Conservation (phyloP, 2,888 invertebrate species). For the Eupithecia tripunctaria region DNA sequence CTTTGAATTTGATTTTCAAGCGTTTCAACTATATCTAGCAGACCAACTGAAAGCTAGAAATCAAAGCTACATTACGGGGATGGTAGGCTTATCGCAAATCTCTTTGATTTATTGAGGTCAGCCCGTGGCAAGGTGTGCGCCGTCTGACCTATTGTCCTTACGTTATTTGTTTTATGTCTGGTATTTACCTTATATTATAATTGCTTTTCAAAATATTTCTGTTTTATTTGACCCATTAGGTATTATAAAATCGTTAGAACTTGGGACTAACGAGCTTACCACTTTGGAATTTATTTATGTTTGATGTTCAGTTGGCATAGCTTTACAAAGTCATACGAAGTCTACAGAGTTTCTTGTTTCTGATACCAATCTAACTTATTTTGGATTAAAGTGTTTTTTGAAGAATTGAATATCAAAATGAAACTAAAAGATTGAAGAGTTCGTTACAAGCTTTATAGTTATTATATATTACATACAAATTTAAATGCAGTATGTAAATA, state of each 20-base stretch:
- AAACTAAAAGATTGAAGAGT: not conserved
- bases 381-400: not conserved
- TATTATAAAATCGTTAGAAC: not conserved
- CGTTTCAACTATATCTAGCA: conserved; percentile 14
- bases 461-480: not conserved
- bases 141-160: conserved; percentile 17
- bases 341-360: not conserved
- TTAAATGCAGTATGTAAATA: not conserved
- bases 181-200: not conserved
- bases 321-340: not conserved
- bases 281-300: conserved; percentile 2
- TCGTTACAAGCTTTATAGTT: not conserved
- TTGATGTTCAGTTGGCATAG: not conserved
- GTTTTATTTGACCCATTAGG: not conserved
- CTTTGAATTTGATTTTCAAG: conserved; percentile 14
- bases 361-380: not conserved
- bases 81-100: conserved; percentile 68
- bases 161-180: conserved; percentile 7
- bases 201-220: conserved; percentile 2
- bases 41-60: conserved; percentile 41
- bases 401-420: not conserved
- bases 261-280: not conserved
- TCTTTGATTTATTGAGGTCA: conserved; percentile 58
- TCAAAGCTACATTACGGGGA: conserved; percentile 49
- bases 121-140: not conserved